Conservation (phyloP, 2,113 vertebrate genomes). For the Brachypteracias leptosomus region DNA sequence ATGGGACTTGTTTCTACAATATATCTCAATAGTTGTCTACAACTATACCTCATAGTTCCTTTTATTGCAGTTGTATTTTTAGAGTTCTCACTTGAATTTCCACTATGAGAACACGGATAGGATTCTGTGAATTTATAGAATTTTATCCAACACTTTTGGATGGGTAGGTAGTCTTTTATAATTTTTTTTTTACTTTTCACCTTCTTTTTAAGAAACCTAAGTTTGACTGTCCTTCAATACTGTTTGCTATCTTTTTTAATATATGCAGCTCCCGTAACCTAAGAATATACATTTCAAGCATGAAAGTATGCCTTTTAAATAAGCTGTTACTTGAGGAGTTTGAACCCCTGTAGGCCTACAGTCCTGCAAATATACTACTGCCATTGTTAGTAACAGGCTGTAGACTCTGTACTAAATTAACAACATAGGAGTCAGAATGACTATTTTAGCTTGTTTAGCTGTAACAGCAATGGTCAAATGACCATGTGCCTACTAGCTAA, state of each 20-base stretch:
- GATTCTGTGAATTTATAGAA: neutral
- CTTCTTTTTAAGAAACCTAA: neutral
- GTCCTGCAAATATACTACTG: neutral
- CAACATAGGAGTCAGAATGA: neutral
- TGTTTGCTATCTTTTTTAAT: neutral
- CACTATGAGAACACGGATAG: neutral
- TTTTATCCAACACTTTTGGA: neutral
- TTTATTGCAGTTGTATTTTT: neutral
- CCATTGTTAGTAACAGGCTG: neutral
- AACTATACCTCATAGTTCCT: neutral
- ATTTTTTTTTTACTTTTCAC: neutral
- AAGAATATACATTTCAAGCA: neutral
- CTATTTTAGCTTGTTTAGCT: neutral
- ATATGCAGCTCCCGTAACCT: neutral
- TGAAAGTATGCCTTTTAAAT: neutral
- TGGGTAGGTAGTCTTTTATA: neutral
- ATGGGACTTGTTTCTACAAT: too few species aligned
- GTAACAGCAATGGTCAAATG: neutral
- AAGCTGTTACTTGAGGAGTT: neutral
- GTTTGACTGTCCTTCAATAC: neutral
- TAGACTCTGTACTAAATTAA: neutral
- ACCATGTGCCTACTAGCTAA: neutral
- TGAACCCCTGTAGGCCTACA: neutral
- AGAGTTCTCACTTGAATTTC: neutral
- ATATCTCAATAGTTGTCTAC: neutral